Conservation (phyloP, 1,140 invertebrate species). For the Lineus longissimus region DNA sequence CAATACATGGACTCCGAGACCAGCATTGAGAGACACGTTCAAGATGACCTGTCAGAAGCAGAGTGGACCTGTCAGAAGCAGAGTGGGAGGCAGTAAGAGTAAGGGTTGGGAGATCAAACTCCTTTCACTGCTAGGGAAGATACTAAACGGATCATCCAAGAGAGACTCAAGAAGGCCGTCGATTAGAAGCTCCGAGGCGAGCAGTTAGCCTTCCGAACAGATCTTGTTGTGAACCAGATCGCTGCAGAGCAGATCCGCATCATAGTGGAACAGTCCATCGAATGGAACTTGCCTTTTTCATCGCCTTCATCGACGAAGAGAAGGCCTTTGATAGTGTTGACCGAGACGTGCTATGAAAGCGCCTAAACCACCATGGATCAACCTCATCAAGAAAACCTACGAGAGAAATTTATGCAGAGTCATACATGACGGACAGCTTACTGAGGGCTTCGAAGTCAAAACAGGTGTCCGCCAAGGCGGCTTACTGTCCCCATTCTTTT, state of each 20-base stretch:
- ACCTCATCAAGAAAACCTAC: not conserved
- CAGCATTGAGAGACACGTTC: conserved; percentile 7
- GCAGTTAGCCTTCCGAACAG: not conserved
- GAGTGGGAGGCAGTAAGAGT: conserved; percentile 15
- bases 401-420: not conserved
- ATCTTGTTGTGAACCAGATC: not conserved
- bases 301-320: conserved; percentile 31
- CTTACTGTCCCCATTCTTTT: not conserved
- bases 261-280: conserved; percentile 17
- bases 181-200: not conserved
- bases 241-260: not conserved
- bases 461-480: not conserved
- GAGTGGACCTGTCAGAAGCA: conserved; percentile 9
- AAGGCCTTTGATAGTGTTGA: conserved; percentile 39
- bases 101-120: not conserved
- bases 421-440: not conserved
- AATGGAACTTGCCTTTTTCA: conserved; percentile 18
- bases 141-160: not conserved
- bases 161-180: not conserved
- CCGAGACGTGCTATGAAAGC: conserved; percentile 24
- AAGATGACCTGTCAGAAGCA: conserved; percentile 11
- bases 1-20: conserved; percentile 13
- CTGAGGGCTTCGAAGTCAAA: not conserved
- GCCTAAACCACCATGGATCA: conserved; percentile 11
- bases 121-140: not conserved